Base-by-base conservation (phyloP, 2,113 vertebrate species). In the Morphnarchus princeps region DNA sequence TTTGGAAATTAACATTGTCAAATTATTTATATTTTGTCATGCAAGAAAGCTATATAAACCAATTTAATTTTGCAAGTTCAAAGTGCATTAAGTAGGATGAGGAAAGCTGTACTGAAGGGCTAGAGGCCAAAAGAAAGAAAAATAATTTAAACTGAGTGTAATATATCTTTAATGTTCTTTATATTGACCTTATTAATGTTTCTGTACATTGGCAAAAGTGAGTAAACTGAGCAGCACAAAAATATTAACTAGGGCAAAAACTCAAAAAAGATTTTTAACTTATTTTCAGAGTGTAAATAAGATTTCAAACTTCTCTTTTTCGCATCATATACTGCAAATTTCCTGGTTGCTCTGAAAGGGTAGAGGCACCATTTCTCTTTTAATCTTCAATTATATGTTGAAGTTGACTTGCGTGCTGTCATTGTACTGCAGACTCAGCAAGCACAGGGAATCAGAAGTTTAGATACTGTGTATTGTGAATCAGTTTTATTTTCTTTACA, bases 1-100 rank as follows among this genome's bases (percentile, higher is more conserved):
- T 95, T 89, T 90, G 61, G 76, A 94, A 96, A 42, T 87, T 14
- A 59, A 81, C 38, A 57, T 92, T 93, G 54, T 86, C 17, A 16
- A 95, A 90, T 91, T 31, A 73, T 63, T 93, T 94, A 40, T 94
- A 73, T 97, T 96, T 97, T 93, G 31, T 86, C 45, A 50, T 94
- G 36, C 50, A 57, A 86, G 77, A 91, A 90, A 73, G 76, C 36
- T 84, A 28, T 36, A 81, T 71, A 29, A 84, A 97, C 17, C 57
- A 85, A 45, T 88, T 84, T 89, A 92, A 96, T 87, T 94, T 80
- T 93, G 81, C 49, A 86, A 88, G 74, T 96, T 96, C 88, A 87
- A 95, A 78, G 55, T 72, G 9, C 67, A 47, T 83, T 81, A 90
- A 82, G 58, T 79, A 83, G 52, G 31, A 69, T 79, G 78, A 88